Evolutionary conservation across 2,113 vertebrate genomes (phyloP).

Genomic region (Thymallus thymallus): DNA sequence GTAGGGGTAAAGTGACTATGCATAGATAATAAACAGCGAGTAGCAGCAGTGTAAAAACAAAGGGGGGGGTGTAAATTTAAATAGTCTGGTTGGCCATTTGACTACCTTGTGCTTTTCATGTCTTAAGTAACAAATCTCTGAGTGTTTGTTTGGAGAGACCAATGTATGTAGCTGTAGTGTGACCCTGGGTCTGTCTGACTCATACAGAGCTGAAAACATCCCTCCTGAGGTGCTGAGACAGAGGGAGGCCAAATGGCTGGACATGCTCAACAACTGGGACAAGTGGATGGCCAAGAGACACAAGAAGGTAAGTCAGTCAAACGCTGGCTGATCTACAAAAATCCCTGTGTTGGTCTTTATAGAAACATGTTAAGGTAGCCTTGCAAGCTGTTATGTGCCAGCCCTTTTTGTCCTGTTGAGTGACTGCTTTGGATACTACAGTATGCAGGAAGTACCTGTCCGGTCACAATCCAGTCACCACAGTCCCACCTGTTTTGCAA

Average conservation of each 20-base stretch:
- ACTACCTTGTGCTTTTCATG: no score
- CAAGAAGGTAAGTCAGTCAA: constrained; percentile 81
- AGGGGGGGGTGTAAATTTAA: no score
- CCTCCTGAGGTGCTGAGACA: constrained; percentile 88
- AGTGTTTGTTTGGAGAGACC: not conserved
- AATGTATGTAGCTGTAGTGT: not conserved
- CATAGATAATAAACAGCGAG: no score
- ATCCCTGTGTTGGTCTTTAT: no score
- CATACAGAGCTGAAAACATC: constrained; percentile 76
- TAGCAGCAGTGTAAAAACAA: no score
- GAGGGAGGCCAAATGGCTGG: constrained; percentile 94
- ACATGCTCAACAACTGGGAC: constrained; percentile 98
- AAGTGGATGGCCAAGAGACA: constrained; percentile 99
- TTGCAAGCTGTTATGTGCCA: not conserved
- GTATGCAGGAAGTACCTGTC: no score
- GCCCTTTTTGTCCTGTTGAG: not conserved
- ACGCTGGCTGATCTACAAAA: constrained; percentile 9
- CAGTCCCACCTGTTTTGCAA: no score
- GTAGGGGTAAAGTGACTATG: no score
- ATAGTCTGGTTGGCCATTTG: no score
- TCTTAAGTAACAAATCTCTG: no score
- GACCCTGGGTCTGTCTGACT: constrained; percentile 5
- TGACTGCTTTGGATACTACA: no score
- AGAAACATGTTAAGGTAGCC: not conserved
- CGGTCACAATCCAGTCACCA: no score